Percentiles rank a stretch among this genome's conserved stretches.
These are phyloP conservation scores for Lepus americanus DNA, from an alignment of 2,113 vertebrate genomes.

Conservation along the genomic window DNA sequence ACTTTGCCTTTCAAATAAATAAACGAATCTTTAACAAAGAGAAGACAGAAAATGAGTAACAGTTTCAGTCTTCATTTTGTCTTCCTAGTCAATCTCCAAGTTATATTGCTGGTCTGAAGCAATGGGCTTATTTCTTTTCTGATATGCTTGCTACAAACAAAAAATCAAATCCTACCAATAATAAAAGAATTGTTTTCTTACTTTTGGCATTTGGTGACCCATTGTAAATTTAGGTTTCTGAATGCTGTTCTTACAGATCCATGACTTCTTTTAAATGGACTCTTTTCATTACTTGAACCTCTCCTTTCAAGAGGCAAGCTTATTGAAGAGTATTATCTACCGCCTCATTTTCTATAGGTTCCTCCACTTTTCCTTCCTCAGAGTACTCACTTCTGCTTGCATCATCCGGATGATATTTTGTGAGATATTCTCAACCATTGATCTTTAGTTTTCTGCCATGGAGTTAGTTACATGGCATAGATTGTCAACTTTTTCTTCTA, in stretches of 20 bases:
- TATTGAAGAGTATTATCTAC: background rate
- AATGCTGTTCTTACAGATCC: background rate
- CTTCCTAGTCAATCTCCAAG: background rate
- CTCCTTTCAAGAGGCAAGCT: constrained; percentile 16
- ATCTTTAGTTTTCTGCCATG: constrained; percentile 19
- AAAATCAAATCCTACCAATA: constrained; percentile 14
- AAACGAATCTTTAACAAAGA: background rate
- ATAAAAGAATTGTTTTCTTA: background rate
- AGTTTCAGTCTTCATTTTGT: background rate
- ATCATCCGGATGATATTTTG: background rate
- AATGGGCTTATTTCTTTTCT: background rate
- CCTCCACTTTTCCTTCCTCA: background rate
- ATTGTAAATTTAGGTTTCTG: constrained; percentile 33
- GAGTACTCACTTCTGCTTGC: background rate
- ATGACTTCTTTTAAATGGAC: background rate
- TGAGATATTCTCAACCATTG: background rate
- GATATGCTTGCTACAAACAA: background rate
- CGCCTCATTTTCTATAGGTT: background rate
- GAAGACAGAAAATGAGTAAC: background rate
- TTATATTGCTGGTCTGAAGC: background rate
- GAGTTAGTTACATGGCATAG: background rate
- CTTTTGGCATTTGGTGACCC: background rate
- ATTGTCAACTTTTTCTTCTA: constrained; percentile 60
- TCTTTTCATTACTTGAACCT: background rate
- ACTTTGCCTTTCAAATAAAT: too few species aligned